phyloP scores from a whole-genome alignment of 2,888 invertebrate species.

The Itoplectis maculator region DNA sequence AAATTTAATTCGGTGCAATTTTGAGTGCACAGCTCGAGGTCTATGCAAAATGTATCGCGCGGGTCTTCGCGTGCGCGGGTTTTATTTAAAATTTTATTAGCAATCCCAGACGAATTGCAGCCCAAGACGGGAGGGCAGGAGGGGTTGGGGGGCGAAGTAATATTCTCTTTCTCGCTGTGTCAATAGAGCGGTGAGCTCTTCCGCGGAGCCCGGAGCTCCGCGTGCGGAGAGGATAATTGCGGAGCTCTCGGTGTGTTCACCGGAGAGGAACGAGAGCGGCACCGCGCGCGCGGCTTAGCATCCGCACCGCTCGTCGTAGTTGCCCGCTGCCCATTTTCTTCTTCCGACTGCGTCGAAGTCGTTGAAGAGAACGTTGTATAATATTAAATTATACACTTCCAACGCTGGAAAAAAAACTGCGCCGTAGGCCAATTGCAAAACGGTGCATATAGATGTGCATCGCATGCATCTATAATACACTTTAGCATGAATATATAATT shows the following conservation, averaged over 20 bases:
- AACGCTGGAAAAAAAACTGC: background rate
- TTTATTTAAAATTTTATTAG: constrained; percentile 48
- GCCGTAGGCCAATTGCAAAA: background rate
- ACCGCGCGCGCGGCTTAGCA: constrained; percentile 28
- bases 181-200: constrained; percentile 66
- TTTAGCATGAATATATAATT: constrained; percentile 6
- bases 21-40: constrained; percentile 4
- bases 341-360: constrained; percentile 56
- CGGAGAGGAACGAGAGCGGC: constrained; percentile 68
- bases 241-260: constrained; percentile 65
- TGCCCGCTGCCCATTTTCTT: constrained; percentile 69
- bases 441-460: background rate
- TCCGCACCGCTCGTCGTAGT: constrained; percentile 63
- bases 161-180: constrained; percentile 55
- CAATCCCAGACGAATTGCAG: constrained; percentile 33
- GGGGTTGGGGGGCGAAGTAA: constrained; percentile 22
- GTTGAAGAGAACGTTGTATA: background rate
- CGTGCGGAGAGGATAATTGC: constrained; percentile 71
- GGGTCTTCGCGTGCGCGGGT: constrained; percentile 16
- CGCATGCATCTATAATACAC: background rate
- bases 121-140: constrained; percentile 16
- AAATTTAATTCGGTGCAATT: constrained; percentile 34
- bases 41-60: constrained; percentile 23
- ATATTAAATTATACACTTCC: constrained; percentile 11
- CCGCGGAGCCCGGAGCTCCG: constrained; percentile 46